Base-by-base conservation (phyloP, 2,888 invertebrate genomes). In the Xanthorhoe spadicearia region DNA sequence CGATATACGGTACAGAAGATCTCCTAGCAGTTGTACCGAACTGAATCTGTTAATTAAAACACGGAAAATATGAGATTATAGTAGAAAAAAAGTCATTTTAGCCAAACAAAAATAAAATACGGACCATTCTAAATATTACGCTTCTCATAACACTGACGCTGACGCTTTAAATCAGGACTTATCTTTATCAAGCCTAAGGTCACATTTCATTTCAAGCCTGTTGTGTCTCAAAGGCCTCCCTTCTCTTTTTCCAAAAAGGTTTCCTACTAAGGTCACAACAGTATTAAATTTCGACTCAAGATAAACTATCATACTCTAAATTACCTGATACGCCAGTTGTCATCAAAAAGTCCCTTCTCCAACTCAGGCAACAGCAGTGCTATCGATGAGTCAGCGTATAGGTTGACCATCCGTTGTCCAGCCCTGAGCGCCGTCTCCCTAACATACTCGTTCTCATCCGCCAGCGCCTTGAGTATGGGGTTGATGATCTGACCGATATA, bases 361-460 rank as follows among this genome's bases (percentile, higher is more conserved):
- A 99, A 87, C 83, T 99, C 98, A 0, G 99, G 99, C 68, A 99
- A 90, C 32, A 99, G 93, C 50, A 99, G 90, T 73, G 97, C 96
- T 63, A 99, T 98, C 1, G 99, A 99, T 0, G 98, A 97, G 79
- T 99, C 98, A 0, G 99, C 99, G 88, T 99, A 99, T 72, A 98
- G 94, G 77, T 97, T 98, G 8, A 99, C 99, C 77, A 99, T 99
- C 56, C 99, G 94, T 88, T 99, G 99, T 0, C 99, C 99, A 3
- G 99, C 99, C 80, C 97, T 96, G 35, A 99, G 92, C 0, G 99
- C 99, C 0, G 99, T 99, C 78, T 99, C 99, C 57, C 99, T 94
- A 0, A 99, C 99, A 92, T 98, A 99, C 87, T 99, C 99, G 87
- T 98, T 99, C 92, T 99, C 99, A 93, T 99, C 99, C 4, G 99